Evolutionary conservation across 2,113 vertebrate species (phyloP), one percentile per base, ranked within the genome.

Genomic region (Genyomyrus donnyi): DNA sequence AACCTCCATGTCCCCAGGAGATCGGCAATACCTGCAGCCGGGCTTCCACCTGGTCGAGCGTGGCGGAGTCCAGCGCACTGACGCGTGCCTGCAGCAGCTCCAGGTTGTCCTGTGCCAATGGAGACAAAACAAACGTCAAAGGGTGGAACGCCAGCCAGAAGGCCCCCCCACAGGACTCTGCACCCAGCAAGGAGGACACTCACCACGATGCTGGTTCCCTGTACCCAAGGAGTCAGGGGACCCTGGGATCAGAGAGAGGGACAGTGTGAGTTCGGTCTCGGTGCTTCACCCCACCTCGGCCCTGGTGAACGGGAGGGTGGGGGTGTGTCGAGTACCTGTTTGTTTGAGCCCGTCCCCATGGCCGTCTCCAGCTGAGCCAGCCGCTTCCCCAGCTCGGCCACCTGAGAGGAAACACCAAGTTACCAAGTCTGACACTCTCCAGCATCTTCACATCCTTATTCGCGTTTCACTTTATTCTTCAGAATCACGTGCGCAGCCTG

Each of bases 1-100:
- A 21, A n/a, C 83, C 83, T 48, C 3, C 48, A 45, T 13, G 5
- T 1, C 2, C n/a, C n/a, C 53, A 19, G 3, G 15, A 7, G 46
- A 39, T 3, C 0, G 9, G 5, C 21, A 15, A 85, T 94, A 99
- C 98, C 98, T 99, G 98, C 92, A 99, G 95, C 89, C 98, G 95
- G 90, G 97, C 98, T 90, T 98, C 98, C 92, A 99, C 97, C 93
- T 99, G 98, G 94, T 99, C 98, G 94, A 99, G 94, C 93, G 97
- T 96, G 10, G 96, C 95, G 39, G 97, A 94, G 19, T 99, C 97
- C 94, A 99, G 94, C 24, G 97, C 94, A 6, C 94, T 97, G 93
- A 99, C 98, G 89, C 98, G 96, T 10, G 97, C 97, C 93, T 99
- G 98, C 90, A 99, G 93, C 35, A 98, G 94, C 92, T 99, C 98